A percentile compares a stretch with the other conserved stretches of the same genome.
Evolutionary conservation across 2,888 invertebrate species (phyloP).

Genomic region (Parthenolecanium corni): DNA sequence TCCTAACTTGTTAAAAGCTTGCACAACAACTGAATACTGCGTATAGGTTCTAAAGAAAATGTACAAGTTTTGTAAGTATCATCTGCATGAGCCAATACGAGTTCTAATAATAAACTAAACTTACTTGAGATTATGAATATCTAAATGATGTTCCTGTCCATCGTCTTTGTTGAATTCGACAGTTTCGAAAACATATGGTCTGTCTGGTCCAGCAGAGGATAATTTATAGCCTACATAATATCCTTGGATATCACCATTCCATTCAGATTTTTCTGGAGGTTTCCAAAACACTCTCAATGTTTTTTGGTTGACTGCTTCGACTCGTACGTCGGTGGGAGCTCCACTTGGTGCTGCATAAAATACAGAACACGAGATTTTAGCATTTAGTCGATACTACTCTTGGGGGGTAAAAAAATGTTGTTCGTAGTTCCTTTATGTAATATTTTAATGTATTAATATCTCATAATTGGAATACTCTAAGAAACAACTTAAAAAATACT

Average conservation of each 20-base stretch:
- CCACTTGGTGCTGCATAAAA: conserved; percentile 54
- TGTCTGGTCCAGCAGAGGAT: conserved; percentile 62
- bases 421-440: no score
- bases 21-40: conserved; percentile 89
- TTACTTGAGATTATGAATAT: conserved; percentile 64
- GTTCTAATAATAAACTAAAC: conserved; percentile 31
- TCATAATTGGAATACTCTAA: no score
- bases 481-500: no score
- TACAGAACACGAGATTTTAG: conserved; percentile 14
- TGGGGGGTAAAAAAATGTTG: background rate
- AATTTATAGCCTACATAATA: conserved; percentile 85
- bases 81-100: background rate
- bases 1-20: conserved; percentile 88
- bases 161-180: conserved; percentile 85
- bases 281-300: conserved; percentile 81
- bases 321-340: conserved; percentile 69
- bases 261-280: conserved; percentile 74
- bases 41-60: conserved; percentile 63
- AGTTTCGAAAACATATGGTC: conserved; percentile 79
- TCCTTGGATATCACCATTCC: conserved; percentile 84
- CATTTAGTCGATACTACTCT: background rate
- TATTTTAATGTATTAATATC: no score
- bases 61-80: background rate
- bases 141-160: conserved; percentile 77
- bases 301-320: conserved; percentile 77